Percentiles rank a stretch among this genome's conserved stretches.
These are phyloP conservation scores for Procavia capensis DNA, from an alignment of 2,113 vertebrate species.

Conservation along the genomic window DNA sequence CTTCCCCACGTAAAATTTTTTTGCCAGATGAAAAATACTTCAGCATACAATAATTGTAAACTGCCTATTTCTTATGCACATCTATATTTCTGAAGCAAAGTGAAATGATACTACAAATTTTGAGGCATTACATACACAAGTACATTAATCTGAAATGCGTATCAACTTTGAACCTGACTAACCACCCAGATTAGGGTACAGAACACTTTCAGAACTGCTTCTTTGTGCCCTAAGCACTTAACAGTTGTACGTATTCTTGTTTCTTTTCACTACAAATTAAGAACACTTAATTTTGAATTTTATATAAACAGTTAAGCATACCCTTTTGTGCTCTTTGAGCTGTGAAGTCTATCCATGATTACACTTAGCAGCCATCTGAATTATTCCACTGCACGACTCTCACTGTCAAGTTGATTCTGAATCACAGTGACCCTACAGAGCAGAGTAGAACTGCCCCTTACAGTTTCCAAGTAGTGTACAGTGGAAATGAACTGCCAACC, in stretches of 20 bases:
- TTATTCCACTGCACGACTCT: not conserved
- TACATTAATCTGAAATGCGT: not conserved
- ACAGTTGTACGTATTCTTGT: not conserved
- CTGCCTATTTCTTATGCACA: not conserved
- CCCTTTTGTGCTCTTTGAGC: not conserved
- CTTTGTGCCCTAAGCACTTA: not conserved
- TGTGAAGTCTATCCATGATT: not conserved
- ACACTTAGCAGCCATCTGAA: not conserved
- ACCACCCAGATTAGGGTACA: not conserved
- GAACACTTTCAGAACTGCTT: not conserved
- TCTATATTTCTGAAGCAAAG: too few relatives aligned
- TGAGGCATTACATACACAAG: not conserved
- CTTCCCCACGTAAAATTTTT: not conserved
- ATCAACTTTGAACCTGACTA: not conserved
- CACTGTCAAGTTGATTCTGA: too few relatives aligned
- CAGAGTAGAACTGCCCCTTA: too few relatives aligned
- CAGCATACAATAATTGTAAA: not conserved
- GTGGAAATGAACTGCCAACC: too few relatives aligned
- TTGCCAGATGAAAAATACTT: not conserved
- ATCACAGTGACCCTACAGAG: too few relatives aligned
- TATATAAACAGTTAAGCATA: not conserved
- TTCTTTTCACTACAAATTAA: not conserved
- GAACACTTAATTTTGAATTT: not conserved
- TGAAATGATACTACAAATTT: not conserved
- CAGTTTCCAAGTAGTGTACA: too few relatives aligned